Conservation (phyloP, 2,888 invertebrate species). For the Cynaeus angustus region DNA sequence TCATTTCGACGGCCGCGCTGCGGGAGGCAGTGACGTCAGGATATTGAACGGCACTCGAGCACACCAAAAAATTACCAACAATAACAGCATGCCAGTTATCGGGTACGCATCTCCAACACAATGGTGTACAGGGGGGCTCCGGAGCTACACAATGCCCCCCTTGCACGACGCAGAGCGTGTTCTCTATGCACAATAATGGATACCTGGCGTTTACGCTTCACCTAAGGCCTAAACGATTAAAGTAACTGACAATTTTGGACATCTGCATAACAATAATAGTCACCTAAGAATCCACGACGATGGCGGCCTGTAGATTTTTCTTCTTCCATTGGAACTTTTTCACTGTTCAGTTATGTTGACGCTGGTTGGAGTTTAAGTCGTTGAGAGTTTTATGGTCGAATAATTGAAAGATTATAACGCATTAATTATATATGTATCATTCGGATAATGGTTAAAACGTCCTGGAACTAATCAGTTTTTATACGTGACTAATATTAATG, state of each 20-base stretch:
- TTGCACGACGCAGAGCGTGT: constrained; percentile 48
- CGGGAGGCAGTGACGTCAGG: constrained; percentile 61
- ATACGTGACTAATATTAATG: constrained; percentile 49
- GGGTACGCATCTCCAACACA: constrained; percentile 63
- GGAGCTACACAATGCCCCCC: constrained; percentile 57
- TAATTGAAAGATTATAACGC: constrained; percentile 51
- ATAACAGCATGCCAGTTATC: constrained; percentile 65
- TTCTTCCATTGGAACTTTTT: constrained; percentile 10
- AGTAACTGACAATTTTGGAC: constrained; percentile 64
- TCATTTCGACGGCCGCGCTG: constrained; percentile 62
- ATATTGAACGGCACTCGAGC: constrained; percentile 62
- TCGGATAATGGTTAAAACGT: constrained; percentile 44
- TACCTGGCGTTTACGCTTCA: constrained; percentile 51
- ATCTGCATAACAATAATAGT: constrained; percentile 65
- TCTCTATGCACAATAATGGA: constrained; percentile 45
- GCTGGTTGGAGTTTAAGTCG: constrained; percentile 27
- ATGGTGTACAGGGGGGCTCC: constrained; percentile 57
- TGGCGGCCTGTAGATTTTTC: background rate
- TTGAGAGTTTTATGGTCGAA: constrained; percentile 46
- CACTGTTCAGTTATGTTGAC: constrained; percentile 13
- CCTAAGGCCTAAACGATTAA: constrained; percentile 60
- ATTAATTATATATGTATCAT: constrained; percentile 51
- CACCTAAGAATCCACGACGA: constrained; percentile 52
- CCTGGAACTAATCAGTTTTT: constrained; percentile 47
- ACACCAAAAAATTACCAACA: constrained; percentile 67